phyloP scores from a whole-genome alignment of 2,113 vertebrate species.

The Pygoscelis antarcticus region DNA sequence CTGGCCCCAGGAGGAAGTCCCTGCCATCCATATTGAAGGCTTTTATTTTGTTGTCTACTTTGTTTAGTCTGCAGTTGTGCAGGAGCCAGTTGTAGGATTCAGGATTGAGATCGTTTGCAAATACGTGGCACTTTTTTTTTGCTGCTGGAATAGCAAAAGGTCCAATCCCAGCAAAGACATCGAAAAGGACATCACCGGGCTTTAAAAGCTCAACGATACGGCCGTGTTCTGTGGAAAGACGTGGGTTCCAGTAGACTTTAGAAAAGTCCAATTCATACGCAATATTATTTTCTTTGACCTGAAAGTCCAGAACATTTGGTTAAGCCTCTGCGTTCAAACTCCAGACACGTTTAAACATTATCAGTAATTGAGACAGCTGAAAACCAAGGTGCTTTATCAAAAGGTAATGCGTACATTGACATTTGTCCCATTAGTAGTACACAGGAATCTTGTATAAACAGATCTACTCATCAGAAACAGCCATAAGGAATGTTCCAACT shows the following conservation, averaged over 20 bases:
- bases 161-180: constrained; percentile 93
- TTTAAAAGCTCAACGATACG: constrained; percentile 82
- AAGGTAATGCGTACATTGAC: not conserved
- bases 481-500: constrained; percentile 1
- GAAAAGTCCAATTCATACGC: constrained; percentile 94
- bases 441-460: not conserved
- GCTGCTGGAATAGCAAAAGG: constrained; percentile 92
- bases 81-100: constrained; percentile 90
- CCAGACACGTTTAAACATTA: not conserved
- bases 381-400: not conserved
- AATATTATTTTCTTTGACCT: constrained; percentile 93
- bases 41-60: constrained; percentile 81
- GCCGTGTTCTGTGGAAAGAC: constrained; percentile 91
- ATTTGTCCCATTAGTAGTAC: not conserved
- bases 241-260: constrained; percentile 95
- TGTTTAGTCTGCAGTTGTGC: constrained; percentile 93
- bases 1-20: constrained; percentile 86
- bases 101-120: constrained; percentile 96
- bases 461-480: not conserved
- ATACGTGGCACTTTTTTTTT: constrained; percentile 80
- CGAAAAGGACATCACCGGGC: constrained; percentile 84
- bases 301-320: constrained; percentile 18
- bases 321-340: not conserved
- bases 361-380: not conserved
- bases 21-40: constrained; percentile 91